Conservation (phyloP, 2,888 invertebrate genomes). For the Callinectes sapidus region DNA sequence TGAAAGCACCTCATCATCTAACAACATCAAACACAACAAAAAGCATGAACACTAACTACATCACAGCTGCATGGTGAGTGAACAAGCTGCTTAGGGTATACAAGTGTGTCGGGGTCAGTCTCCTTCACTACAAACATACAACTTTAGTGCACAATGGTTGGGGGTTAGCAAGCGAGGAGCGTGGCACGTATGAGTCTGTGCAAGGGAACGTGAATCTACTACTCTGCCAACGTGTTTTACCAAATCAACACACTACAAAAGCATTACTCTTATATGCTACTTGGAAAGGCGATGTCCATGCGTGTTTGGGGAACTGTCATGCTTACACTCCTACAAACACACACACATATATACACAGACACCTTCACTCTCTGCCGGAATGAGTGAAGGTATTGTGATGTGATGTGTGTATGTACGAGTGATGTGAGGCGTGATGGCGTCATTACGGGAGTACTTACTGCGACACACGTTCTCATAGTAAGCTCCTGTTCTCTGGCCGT, state of each 20-base stretch:
- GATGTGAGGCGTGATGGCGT: background rate
- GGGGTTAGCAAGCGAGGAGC: background rate
- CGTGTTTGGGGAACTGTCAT: background rate
- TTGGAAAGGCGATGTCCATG: background rate
- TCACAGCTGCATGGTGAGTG: constrained; percentile 26
- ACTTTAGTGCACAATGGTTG: background rate
- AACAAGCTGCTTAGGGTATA: background rate
- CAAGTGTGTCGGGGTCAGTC: background rate
- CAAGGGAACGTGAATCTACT: constrained; percentile 7
- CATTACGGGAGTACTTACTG: constrained; percentile 80
- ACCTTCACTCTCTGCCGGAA: background rate
- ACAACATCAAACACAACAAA: background rate
- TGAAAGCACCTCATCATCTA: background rate
- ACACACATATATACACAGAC: background rate
- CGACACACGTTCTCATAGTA: constrained; percentile 94
- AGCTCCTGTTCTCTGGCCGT: constrained; percentile 91
- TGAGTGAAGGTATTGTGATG: background rate
- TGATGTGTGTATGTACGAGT: background rate
- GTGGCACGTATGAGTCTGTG: background rate
- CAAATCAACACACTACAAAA: background rate
- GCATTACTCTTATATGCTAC: background rate
- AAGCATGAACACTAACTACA: background rate
- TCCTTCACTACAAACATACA: background rate
- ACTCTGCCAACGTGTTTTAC: background rate
- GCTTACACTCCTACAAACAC: background rate